Evolutionary conservation across 2,888 invertebrate genomes (phyloP).

Genomic region (Tiliacea aurago): DNA sequence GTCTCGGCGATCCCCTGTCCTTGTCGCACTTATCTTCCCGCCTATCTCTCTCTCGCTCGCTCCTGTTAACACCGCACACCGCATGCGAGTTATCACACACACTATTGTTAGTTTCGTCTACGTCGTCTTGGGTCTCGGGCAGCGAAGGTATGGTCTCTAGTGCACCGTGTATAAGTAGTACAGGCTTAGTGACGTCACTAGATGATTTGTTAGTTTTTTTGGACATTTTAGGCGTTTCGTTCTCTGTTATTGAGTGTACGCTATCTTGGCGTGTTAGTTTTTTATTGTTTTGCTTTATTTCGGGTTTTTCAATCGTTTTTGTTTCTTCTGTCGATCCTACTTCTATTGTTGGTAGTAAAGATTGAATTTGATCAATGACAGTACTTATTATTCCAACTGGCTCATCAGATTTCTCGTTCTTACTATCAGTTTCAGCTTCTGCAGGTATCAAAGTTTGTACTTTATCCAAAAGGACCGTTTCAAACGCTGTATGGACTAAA

Average conservation of each 20-base stretch:
- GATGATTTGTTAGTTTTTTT: constrained; percentile 75
- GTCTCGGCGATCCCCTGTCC: constrained; percentile 85
- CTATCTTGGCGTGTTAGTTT: constrained; percentile 83
- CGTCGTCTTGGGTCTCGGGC: constrained; percentile 81
- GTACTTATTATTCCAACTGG: constrained; percentile 27
- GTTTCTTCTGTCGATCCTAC: neutral
- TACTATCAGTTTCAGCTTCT: constrained; percentile 2
- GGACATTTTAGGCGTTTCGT: constrained; percentile 82
- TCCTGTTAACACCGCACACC: constrained; percentile 88
- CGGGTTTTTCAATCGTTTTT: constrained; percentile 41
- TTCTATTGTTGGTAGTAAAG: constrained; percentile 15
- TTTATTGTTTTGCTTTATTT: constrained; percentile 65
- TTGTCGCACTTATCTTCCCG: constrained; percentile 73
- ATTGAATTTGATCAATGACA: constrained; percentile 37
- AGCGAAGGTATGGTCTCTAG: constrained; percentile 87
- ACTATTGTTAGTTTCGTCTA: constrained; percentile 88
- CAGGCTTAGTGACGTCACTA: constrained; percentile 77
- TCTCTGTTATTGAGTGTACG: constrained; percentile 78
- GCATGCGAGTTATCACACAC: constrained; percentile 90
- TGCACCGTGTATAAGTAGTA: constrained; percentile 82
- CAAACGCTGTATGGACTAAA: constrained; percentile 84
- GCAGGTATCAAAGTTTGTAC: constrained; percentile 75
- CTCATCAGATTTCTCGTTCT: constrained; percentile 25
- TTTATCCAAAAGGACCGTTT: constrained; percentile 87
- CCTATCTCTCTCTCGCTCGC: constrained; percentile 78